Percentiles rank a stretch among this genome's conserved stretches.
phyloP scores from a whole-genome alignment of 2,888 invertebrate species.

The Drosophila koepferae region DNA sequence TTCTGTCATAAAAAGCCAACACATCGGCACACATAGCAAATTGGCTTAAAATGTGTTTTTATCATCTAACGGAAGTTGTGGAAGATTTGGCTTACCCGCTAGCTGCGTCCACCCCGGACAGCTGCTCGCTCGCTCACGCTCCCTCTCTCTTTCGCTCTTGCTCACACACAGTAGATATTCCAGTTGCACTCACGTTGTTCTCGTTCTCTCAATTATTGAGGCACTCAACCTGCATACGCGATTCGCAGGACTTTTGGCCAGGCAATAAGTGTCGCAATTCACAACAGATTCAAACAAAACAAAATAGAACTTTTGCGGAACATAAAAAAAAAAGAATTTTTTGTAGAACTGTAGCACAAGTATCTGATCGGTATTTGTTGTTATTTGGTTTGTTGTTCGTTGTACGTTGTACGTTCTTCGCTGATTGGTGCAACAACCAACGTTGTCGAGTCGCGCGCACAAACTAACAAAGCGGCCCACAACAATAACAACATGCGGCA shows the following conservation, averaged over 20 bases:
- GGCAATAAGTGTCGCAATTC: conserved; percentile 22
- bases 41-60: conserved; percentile 32
- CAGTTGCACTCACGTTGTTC: conserved; percentile 23
- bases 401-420: conserved; percentile 17
- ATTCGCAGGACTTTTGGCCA: conserved; percentile 25
- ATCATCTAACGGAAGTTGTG: conserved; percentile 43
- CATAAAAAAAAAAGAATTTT: conserved; percentile 9
- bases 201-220: conserved; percentile 3
- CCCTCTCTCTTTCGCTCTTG: neutral
- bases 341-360: neutral
- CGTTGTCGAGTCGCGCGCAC: conserved; percentile 67
- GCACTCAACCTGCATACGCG: conserved; percentile 6
- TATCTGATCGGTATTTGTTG: conserved; percentile 22
- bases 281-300: conserved; percentile 13
- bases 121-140: neutral
- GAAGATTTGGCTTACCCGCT: conserved; percentile 49
- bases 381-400: conserved; percentile 14
- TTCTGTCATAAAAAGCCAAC: conserved; percentile 42
- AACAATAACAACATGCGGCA: conserved; percentile 55
- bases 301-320: conserved; percentile 11
- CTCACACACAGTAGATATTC: conserved; percentile 5
- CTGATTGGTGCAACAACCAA: conserved; percentile 61
- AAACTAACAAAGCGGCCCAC: conserved; percentile 60
- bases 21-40: conserved; percentile 40
- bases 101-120: conserved; percentile 4